A percentile compares a stretch with the other conserved stretches of the same genome.
Evolutionary conservation across 2,888 invertebrate species (phyloP).

Genomic region (Hirtodrosophila cameraria): DNA sequence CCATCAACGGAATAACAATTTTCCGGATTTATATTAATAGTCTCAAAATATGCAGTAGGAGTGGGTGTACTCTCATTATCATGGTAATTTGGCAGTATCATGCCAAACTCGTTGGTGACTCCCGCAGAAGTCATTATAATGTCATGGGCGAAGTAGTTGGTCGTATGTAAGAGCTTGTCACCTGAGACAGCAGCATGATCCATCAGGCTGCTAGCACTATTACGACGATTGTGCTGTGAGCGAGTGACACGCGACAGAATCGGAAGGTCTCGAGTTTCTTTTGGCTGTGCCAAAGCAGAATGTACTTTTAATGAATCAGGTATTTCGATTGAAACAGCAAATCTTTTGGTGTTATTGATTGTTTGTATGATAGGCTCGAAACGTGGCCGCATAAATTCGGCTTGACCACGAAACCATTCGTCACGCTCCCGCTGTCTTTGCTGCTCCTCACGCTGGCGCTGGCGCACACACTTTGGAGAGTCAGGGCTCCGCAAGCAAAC

Average conservation of each 20-base stretch:
- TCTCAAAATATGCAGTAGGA: conserved; percentile 80
- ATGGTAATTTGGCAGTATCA: conserved; percentile 50
- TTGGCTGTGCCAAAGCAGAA: conserved; percentile 14
- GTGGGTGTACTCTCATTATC: conserved; percentile 62
- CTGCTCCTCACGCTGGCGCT: conserved; percentile 81
- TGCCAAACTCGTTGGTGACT: conserved; percentile 62
- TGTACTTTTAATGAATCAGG: conserved; percentile 80
- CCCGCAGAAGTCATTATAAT: conserved; percentile 70
- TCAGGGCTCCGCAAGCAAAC: conserved; percentile 81
- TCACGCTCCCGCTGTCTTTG: conserved; percentile 81
- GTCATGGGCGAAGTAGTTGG: conserved; percentile 71
- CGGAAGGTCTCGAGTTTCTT: conserved; percentile 52
- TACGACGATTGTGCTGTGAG: conserved; percentile 79
- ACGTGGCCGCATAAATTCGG: conserved; percentile 74
- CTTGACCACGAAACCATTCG: conserved; percentile 78
- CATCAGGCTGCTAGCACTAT: conserved; percentile 64
- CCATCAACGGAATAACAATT: conserved; percentile 82
- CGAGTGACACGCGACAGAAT: conserved; percentile 77
- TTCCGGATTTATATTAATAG: conserved; percentile 83
- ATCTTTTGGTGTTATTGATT: conserved; percentile 81
- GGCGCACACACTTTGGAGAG: conserved; percentile 81
- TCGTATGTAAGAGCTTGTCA: conserved; percentile 56
- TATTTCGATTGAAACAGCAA: conserved; percentile 82
- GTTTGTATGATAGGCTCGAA: conserved; percentile 82
- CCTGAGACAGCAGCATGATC: conserved; percentile 39